Percentiles rank a stretch among this genome's conserved stretches.
Conservation (phyloP, 2,113 vertebrate species). For the Upupa epops region DNA sequence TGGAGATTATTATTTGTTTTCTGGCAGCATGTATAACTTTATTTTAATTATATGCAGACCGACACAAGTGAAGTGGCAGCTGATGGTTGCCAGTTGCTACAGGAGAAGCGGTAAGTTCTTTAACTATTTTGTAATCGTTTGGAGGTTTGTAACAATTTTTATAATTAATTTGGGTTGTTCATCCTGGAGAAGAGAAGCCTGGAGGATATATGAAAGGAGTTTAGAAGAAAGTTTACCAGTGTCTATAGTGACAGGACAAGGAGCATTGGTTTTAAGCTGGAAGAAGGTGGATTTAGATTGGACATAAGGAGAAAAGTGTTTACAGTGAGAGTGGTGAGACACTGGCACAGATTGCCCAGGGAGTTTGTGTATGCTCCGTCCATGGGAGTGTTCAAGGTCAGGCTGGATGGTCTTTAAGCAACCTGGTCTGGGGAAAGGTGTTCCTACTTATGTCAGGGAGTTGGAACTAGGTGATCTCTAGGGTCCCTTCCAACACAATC, state of each 20-base stretch:
- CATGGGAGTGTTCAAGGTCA: background rate
- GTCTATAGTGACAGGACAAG: background rate
- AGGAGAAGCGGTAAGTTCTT: conserved; percentile 85
- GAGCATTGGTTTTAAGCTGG: background rate
- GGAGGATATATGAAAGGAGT: background rate
- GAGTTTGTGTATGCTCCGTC: background rate
- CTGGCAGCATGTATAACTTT: background rate
- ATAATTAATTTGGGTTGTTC: background rate
- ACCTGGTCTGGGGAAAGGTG: background rate
- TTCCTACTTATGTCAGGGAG: background rate
- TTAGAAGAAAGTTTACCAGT: background rate
- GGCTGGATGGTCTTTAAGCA: background rate
- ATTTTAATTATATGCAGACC: conserved; percentile 76
- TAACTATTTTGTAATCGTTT: background rate
- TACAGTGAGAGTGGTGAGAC: background rate
- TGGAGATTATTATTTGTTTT: background rate
- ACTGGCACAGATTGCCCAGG: background rate
- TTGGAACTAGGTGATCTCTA: background rate
- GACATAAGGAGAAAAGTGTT: background rate
- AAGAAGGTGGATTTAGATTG: background rate
- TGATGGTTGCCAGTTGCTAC: conserved; percentile 95
- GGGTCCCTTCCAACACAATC: background rate
- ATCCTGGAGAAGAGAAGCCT: background rate
- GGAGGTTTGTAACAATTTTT: background rate
- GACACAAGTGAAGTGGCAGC: conserved; percentile 90